Evolutionary conservation across 2,113 vertebrate species (phyloP).

Genomic region (Formicarius rufipectus): DNA sequence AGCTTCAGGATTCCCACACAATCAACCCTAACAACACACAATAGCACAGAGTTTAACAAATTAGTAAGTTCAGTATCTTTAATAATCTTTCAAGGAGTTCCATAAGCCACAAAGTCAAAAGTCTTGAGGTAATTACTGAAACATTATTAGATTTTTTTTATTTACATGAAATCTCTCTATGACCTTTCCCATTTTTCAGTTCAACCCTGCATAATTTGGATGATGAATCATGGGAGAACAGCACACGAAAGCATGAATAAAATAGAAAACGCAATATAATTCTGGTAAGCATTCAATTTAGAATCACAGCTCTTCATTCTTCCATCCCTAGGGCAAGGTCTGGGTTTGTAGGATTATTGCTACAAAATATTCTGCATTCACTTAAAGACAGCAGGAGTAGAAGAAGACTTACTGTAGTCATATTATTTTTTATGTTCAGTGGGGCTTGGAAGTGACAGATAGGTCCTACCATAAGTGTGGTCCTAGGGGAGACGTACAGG

Average conservation of each 20-base stretch:
- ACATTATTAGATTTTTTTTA: not conserved
- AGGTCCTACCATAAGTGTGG: not conserved
- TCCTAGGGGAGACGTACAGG: not conserved
- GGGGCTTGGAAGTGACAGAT: not conserved
- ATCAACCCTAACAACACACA: conserved; percentile 83
- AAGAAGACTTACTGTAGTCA: not conserved
- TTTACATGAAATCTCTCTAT: not conserved
- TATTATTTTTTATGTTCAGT: conserved; percentile 1
- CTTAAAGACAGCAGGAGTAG: not conserved
- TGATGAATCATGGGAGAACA: not conserved
- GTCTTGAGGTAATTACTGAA: not conserved
- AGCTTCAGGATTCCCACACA: conserved; percentile 97
- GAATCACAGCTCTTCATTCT: not conserved
- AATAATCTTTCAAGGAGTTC: not conserved
- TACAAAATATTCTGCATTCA: conserved; percentile 3
- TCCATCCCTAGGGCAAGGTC: not conserved
- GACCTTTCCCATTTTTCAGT: not conserved
- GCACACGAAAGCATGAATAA: not conserved
- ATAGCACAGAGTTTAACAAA: not conserved
- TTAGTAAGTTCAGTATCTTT: not conserved
- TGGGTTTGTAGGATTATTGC: not conserved
- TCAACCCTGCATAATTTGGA: not conserved
- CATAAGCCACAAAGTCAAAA: not conserved
- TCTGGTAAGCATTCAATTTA: not conserved
- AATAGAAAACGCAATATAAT: not conserved